Percentiles rank a stretch among this genome's conserved stretches.
Conservation (phyloP, 2,113 vertebrate genomes). For the Microcebus murinus region DNA sequence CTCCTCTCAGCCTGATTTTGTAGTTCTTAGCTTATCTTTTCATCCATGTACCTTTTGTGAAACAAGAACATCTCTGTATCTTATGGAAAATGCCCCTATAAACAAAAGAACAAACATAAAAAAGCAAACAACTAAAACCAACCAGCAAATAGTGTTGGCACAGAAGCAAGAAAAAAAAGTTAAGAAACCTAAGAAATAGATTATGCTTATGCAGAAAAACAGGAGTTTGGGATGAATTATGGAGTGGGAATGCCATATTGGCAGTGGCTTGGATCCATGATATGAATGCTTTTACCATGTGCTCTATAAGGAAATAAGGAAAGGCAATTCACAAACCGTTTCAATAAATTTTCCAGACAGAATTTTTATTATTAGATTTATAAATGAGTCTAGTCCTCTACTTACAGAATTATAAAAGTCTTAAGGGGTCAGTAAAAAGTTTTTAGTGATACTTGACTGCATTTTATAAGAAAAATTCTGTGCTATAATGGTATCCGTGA, state of each 20-base stretch:
- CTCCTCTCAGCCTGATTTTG: not conserved
- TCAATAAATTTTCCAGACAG: constrained; percentile 66
- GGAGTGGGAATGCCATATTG: not conserved
- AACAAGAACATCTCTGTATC: not conserved
- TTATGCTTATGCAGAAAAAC: not conserved
- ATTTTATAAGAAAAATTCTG: constrained; percentile 53
- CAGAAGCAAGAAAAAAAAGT: not conserved
- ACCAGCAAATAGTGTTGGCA: not conserved
- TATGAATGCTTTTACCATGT: constrained; percentile 31
- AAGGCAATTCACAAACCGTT: constrained; percentile 49
- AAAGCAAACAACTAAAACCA: not conserved
- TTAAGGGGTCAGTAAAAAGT: constrained; percentile 43
- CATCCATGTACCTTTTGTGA: not conserved
- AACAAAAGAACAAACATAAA: not conserved
- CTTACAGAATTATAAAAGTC: constrained; percentile 66
- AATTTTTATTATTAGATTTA: constrained; percentile 52
- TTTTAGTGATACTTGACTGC: constrained; percentile 18
- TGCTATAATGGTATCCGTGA: constrained; percentile 33
- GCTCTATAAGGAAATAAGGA: constrained; percentile 7
- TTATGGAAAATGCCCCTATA: not conserved
- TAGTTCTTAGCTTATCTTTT: not conserved
- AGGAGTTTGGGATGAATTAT: not conserved
- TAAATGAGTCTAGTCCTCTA: constrained; percentile 62
- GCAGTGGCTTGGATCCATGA: not conserved
- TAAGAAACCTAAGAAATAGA: not conserved